A percentile compares a stretch with the other conserved stretches of the same genome.
phyloP scores from a whole-genome alignment of 2,888 invertebrate species.

The Morpho deidamia region DNA sequence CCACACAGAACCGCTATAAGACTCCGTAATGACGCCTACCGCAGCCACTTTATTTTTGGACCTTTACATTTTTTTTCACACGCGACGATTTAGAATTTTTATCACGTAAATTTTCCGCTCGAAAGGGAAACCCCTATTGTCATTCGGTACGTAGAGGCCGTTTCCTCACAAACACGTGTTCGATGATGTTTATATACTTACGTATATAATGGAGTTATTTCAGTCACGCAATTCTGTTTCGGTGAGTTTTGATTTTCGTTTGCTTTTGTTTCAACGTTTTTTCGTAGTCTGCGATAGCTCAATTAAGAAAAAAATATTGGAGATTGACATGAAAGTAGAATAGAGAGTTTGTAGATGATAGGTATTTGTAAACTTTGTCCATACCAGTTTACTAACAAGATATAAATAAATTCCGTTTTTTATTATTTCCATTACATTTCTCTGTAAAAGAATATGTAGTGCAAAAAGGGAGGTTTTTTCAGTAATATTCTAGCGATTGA shows the following conservation, averaged over 20 bases:
- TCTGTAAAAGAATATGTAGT: no score
- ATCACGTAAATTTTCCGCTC: constrained; percentile 77
- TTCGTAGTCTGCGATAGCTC: constrained; percentile 44
- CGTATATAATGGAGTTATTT: constrained; percentile 59
- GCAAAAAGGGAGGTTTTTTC: no score
- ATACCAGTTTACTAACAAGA: no score
- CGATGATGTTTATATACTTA: constrained; percentile 47
- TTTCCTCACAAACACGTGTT: constrained; percentile 75
- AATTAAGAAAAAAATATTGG: constrained; percentile 53
- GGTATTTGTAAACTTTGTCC: no score
- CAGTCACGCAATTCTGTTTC: constrained; percentile 68
- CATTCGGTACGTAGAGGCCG: constrained; percentile 60
- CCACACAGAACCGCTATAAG: constrained; percentile 57
- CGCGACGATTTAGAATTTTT: constrained; percentile 71
- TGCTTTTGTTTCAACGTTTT: constrained; percentile 35
- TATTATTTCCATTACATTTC: no score
- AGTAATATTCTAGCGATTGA: no score
- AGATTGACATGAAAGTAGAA: constrained; percentile 42
- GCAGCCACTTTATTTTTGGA: constrained; percentile 71
- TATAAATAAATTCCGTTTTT: no score
- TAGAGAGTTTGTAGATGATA: neutral
- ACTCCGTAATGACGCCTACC: constrained; percentile 72
- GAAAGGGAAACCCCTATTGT: constrained; percentile 76
- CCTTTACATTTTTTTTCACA: constrained; percentile 71
- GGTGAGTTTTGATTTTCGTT: constrained; percentile 54